phyloP scores from a whole-genome alignment of 1,140 invertebrate genomes.

The Chironomus striatipennis region DNA sequence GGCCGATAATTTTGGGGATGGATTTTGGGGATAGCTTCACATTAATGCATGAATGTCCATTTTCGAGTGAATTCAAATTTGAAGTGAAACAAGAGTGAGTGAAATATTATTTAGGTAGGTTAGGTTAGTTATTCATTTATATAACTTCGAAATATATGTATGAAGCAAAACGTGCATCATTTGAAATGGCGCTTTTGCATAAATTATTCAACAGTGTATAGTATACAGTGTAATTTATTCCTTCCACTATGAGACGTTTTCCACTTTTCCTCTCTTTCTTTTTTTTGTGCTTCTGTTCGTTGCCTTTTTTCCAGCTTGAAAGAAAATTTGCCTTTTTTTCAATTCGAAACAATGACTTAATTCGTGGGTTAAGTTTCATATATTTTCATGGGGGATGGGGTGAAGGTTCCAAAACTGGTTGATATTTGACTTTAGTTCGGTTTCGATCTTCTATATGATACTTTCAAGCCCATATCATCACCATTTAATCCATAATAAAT shows the following conservation, averaged over 20 bases:
- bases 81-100: background rate
- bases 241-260: slow-evolving; percentile 3
- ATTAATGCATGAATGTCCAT: slow-evolving; percentile 12
- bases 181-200: background rate
- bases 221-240: slow-evolving; percentile 3
- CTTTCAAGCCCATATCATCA: too few species aligned
- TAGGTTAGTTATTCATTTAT: background rate
- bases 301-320: background rate
- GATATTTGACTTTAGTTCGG: too few species aligned
- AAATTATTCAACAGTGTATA: slow-evolving; percentile 9
- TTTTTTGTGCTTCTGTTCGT: background rate
- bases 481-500: too few species aligned
- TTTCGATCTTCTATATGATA: too few species aligned
- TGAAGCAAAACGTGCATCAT: background rate
- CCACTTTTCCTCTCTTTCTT: background rate
- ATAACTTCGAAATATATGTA: background rate
- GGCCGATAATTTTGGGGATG: too few species aligned
- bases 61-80: background rate
- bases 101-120: background rate
- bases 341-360: background rate
- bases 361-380: background rate
- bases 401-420: background rate
- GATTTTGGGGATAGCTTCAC: too few species aligned
- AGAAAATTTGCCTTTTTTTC: background rate
- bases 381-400: background rate